Percentiles rank a stretch among this genome's conserved stretches.
phyloP scores from a whole-genome alignment of 2,797 vertebrate genomes.

The Melanotaenia maccullochi region DNA sequence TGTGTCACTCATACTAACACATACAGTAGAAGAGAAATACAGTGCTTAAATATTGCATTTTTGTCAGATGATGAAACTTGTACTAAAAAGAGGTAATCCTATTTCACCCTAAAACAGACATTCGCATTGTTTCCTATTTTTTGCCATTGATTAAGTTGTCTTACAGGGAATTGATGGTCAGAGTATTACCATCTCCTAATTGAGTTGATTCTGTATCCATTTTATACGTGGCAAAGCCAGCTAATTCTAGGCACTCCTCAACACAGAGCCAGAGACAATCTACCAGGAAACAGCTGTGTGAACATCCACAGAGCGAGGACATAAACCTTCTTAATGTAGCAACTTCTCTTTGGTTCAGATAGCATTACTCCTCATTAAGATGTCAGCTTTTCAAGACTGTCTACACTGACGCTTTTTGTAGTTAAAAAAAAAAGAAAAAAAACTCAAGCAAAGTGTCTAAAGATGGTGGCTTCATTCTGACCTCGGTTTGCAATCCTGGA shows the following conservation, averaged over 20 bases:
- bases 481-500: slow-evolving; percentile 44
- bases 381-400: slow-evolving; percentile 56
- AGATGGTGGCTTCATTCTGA: slow-evolving; percentile 32
- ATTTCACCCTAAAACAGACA: slow-evolving; percentile 36
- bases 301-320: slow-evolving; percentile 52
- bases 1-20: slow-evolving; percentile 44
- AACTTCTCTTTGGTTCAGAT: slow-evolving; percentile 67
- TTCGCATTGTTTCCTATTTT: slow-evolving; percentile 40
- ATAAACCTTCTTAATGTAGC: slow-evolving; percentile 68
- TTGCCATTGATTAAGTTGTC: slow-evolving; percentile 34
- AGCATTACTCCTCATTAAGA: slow-evolving; percentile 66
- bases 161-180: slow-evolving; percentile 42
- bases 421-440: slow-evolving; percentile 27
- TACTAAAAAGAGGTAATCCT: slow-evolving; percentile 54
- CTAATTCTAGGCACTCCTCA: slow-evolving; percentile 53
- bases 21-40: slow-evolving; percentile 55
- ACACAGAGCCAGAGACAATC: slow-evolving; percentile 49
- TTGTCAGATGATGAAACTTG: slow-evolving; percentile 62
- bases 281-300: slow-evolving; percentile 53
- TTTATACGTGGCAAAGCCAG: slow-evolving; percentile 34
- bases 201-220: slow-evolving; percentile 55
- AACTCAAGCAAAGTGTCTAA: slow-evolving; percentile 12
- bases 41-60: slow-evolving; percentile 28
- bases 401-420: slow-evolving; percentile 18
- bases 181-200: slow-evolving; percentile 50